Evolutionary conservation across 2,888 invertebrate genomes (phyloP).

Genomic region (Keiferia lycopersicella): DNA sequence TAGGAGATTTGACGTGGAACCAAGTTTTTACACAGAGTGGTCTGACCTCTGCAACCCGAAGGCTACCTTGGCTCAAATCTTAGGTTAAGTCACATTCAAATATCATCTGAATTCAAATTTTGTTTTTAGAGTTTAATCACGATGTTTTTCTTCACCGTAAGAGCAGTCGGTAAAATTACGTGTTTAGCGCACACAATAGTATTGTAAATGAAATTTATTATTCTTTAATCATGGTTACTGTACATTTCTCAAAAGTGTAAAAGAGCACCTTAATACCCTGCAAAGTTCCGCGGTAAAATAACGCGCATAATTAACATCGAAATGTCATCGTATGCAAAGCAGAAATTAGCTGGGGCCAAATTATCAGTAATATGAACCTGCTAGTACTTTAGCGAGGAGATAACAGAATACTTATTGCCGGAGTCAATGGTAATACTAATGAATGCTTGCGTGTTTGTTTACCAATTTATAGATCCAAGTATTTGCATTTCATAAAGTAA

Average conservation of each 20-base stretch:
- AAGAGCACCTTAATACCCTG: constrained; percentile 5
- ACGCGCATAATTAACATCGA: constrained; percentile 9
- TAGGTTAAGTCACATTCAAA: no score
- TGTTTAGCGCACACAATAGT: no score
- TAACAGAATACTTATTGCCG: background rate
- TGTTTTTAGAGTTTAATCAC: no score
- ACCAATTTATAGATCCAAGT: background rate
- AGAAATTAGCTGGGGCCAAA: constrained; percentile 2
- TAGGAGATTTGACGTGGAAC: no score
- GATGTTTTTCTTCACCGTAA: no score
- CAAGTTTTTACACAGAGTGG: no score
- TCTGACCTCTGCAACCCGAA: no score
- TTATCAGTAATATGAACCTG: constrained; percentile 11
- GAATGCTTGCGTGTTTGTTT: background rate
- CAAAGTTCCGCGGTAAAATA: background rate
- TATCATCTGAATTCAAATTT: no score
- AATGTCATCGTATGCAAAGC: constrained; percentile 14
- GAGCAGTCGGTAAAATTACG: no score
- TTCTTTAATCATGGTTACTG: background rate
- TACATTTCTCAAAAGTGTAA: constrained; percentile 1
- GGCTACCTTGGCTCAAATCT: no score
- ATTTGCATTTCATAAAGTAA: no score
- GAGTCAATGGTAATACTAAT: background rate
- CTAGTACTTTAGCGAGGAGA: background rate
- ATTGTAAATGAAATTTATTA: no score